Conservation (phyloP, 2,797 vertebrate species). For the Chelonia mydas region DNA sequence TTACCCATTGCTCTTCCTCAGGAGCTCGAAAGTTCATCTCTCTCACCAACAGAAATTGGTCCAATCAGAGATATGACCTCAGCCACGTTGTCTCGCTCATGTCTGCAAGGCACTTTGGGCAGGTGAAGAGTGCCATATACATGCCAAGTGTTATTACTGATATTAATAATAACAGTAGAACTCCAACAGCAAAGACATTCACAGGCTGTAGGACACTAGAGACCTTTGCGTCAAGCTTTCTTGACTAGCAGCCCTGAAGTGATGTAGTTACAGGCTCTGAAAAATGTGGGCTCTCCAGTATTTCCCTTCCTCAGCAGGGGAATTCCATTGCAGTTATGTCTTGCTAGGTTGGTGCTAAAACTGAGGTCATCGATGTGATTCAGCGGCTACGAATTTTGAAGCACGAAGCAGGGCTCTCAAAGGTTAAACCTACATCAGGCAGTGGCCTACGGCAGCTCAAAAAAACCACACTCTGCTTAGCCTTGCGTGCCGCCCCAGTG, state of each 20-base stretch:
- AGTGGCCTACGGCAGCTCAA: background rate
- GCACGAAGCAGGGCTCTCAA: background rate
- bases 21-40: background rate
- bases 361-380: slow-evolving; percentile 71
- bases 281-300: background rate
- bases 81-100: background rate
- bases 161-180: background rate
- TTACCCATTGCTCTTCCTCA: background rate
- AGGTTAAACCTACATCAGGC: background rate
- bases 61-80: background rate
- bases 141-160: fast-evolving
- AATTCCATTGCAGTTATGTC: slow-evolving; percentile 49
- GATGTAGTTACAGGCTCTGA: fast-evolving
- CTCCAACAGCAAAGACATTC: background rate
- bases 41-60: background rate
- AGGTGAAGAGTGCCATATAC: background rate
- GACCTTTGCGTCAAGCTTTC: background rate
- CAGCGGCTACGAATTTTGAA: slow-evolving; percentile 55
- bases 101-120: background rate
- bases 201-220: background rate
- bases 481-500: background rate
- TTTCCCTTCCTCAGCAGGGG: background rate
- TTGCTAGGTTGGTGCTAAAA: background rate
- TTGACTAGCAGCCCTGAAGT: fast-evolving
- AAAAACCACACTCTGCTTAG: background rate